Evolutionary conservation across 2,113 vertebrate species (phyloP).

Genomic region (Todiramphus chloris): DNA sequence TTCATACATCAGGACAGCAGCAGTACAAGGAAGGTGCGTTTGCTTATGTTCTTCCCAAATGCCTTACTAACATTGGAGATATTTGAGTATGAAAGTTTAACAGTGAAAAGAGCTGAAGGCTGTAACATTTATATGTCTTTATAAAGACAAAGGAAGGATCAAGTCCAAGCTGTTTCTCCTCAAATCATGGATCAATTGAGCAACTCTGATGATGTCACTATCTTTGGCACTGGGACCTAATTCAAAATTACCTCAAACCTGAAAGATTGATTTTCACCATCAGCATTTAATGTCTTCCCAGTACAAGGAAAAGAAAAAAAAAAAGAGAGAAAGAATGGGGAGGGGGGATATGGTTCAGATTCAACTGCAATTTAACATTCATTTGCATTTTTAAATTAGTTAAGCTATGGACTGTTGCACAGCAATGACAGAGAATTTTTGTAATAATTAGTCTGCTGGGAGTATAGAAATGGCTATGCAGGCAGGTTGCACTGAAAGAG

Average conservation of each 20-base stretch:
- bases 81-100: neutral
- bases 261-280: conserved; percentile 56
- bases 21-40: neutral
- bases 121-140: neutral
- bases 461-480: neutral
- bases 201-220: conserved; percentile 49
- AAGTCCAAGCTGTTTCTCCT: neutral
- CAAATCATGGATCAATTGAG: conserved; percentile 30
- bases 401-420: conserved; percentile 73
- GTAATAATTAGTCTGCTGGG: conserved; percentile 72
- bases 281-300: conserved; percentile 40
- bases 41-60: neutral
- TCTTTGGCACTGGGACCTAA: conserved; percentile 15
- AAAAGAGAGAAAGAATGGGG: no score
- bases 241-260: conserved; percentile 53
- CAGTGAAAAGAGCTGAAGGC: neutral
- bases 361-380: conserved; percentile 71
- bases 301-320: neutral
- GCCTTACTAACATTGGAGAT: neutral
- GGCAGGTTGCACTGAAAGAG: conserved; percentile 3
- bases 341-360: conserved; percentile 3
- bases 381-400: conserved; percentile 83
- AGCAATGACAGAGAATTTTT: conserved; percentile 76
- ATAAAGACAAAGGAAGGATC: conserved; percentile 29
- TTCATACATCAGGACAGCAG: neutral